Conservation (phyloP, 2,888 invertebrate species). For the Patella depressa region DNA sequence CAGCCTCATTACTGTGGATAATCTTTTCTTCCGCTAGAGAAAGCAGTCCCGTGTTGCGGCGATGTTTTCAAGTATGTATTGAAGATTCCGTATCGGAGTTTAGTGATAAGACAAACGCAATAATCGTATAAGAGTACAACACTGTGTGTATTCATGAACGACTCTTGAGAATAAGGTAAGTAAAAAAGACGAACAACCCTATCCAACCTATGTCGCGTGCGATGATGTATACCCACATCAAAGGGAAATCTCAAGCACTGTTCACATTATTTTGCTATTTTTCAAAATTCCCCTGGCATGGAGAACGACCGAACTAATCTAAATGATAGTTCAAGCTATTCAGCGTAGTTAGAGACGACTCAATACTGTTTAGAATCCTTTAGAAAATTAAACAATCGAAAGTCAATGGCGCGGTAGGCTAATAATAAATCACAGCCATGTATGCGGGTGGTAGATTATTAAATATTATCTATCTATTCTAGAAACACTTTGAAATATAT, state of each 20-base stretch:
- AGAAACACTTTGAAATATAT: too few species aligned
- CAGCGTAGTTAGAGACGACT: background rate
- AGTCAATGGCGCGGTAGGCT: conserved; percentile 6
- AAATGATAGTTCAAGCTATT: background rate
- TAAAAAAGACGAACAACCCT: background rate
- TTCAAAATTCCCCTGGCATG: conserved; percentile 41
- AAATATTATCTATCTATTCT: too few species aligned
- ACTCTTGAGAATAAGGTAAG: background rate
- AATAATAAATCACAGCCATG: background rate
- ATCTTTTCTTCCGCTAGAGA: conserved; percentile 55
- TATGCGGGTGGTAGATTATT: too few species aligned
- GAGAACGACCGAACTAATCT: conserved; percentile 16
- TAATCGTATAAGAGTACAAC: too few species aligned
- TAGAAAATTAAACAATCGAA: conserved; percentile 7
- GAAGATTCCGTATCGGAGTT: background rate
- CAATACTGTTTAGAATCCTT: background rate
- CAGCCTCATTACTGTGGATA: conserved; percentile 50
- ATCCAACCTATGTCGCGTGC: conserved; percentile 9
- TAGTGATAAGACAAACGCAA: conserved; percentile 3
- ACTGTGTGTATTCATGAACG: too few species aligned
- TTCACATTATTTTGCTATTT: conserved; percentile 55
- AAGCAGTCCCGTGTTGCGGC: conserved; percentile 57
- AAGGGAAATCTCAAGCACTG: conserved; percentile 45
- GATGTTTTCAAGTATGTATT: conserved; percentile 30
- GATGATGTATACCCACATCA: conserved; percentile 50